Evolutionary conservation across 2,888 invertebrate genomes (phyloP).

Genomic region (Amiota mariae): DNA sequence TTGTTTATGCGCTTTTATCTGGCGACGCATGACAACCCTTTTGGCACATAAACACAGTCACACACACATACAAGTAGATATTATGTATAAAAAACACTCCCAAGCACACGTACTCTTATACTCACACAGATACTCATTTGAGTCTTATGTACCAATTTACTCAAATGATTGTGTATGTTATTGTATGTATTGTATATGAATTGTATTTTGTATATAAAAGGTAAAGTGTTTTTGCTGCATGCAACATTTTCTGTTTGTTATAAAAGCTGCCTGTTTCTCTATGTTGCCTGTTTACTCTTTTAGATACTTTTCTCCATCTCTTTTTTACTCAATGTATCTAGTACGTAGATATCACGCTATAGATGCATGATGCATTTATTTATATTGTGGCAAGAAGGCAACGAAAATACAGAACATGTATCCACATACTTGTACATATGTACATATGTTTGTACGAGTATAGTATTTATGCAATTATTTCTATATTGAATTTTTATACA

Average conservation of each 20-base stretch:
- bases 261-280: background rate
- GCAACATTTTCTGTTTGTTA: slow-evolving; percentile 6
- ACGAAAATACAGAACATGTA: background rate
- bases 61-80: background rate
- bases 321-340: background rate
- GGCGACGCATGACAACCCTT: slow-evolving; percentile 34
- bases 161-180: slow-evolving; percentile 35
- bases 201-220: background rate
- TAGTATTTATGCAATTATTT: slow-evolving; percentile 42
- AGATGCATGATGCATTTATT: slow-evolving; percentile 63
- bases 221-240: slow-evolving; percentile 16
- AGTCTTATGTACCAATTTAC: slow-evolving; percentile 9
- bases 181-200: slow-evolving; percentile 16
- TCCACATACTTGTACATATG: slow-evolving; percentile 29
- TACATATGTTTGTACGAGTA: slow-evolving; percentile 15
- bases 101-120: background rate
- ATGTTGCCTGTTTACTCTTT: background rate
- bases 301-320: background rate
- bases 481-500: slow-evolving; percentile 16
- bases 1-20: slow-evolving; percentile 13
- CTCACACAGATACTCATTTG: background rate
- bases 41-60: slow-evolving; percentile 34
- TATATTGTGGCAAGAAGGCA: background rate
- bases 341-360: slow-evolving; percentile 56
- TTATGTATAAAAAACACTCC: background rate